Percentiles rank a stretch among this genome's conserved stretches.
These are phyloP conservation scores for Cordilura impudica DNA, from an alignment of 2,888 invertebrate genomes.

Conservation along the genomic window DNA sequence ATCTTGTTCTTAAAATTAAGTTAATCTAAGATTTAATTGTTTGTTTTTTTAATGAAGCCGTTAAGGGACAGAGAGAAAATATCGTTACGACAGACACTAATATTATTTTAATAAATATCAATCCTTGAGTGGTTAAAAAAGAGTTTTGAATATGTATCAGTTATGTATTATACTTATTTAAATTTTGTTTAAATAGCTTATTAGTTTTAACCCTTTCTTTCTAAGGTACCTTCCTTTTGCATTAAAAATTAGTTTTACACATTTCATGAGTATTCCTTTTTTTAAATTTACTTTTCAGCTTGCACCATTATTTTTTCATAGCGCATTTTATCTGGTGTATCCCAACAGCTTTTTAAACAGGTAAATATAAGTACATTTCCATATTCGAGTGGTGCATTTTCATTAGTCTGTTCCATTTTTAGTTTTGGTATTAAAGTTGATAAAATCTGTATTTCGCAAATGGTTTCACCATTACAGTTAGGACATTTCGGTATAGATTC, in stretches of 20 bases:
- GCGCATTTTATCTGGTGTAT: slow-evolving; percentile 82
- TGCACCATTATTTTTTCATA: slow-evolving; percentile 88
- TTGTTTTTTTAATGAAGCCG: slow-evolving; percentile 48
- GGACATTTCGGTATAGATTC: slow-evolving; percentile 80
- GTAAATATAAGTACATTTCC: slow-evolving; percentile 92
- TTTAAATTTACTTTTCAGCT: slow-evolving; percentile 80
- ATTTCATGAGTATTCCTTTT: slow-evolving; percentile 14
- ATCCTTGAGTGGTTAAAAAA: slow-evolving; percentile 53
- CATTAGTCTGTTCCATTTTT: slow-evolving; percentile 80
- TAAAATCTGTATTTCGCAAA: slow-evolving; percentile 90
- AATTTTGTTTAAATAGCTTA: slow-evolving; percentile 1
- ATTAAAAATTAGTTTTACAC: background rate
- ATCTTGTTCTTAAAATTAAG: slow-evolving; percentile 51
- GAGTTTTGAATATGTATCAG: slow-evolving; percentile 22
- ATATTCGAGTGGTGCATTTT: slow-evolving; percentile 84
- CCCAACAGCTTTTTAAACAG: slow-evolving; percentile 92
- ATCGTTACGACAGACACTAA: slow-evolving; percentile 12
- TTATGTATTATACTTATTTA: slow-evolving; percentile 22
- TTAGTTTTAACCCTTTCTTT: slow-evolving; percentile 19
- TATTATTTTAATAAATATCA: slow-evolving; percentile 28
- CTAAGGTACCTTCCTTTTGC: slow-evolving; percentile 18
- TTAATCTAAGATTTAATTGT: slow-evolving; percentile 22
- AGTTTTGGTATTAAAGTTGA: slow-evolving; percentile 88
- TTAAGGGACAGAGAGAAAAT: slow-evolving; percentile 44
- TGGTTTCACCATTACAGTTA: slow-evolving; percentile 85